Conservation (phyloP, 2,797 vertebrate genomes). For the Gymnothorax javanicus region DNA sequence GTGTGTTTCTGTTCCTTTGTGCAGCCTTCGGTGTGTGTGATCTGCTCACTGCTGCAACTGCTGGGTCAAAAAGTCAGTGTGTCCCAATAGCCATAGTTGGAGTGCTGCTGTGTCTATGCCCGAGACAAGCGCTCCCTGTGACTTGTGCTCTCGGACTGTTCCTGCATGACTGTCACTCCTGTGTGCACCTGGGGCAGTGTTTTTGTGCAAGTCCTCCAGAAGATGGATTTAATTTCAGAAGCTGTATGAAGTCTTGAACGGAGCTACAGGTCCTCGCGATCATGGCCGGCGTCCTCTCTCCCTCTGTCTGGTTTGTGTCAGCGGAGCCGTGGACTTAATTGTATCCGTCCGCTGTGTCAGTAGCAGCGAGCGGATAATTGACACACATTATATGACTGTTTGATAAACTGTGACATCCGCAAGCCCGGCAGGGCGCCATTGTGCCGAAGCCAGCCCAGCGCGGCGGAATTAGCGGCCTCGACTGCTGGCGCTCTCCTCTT, state of each 20-base stretch:
- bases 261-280: not conserved
- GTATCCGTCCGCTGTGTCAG: not conserved
- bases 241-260: not conserved
- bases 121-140: not conserved
- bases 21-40: conserved; percentile 39
- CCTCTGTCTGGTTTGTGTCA: not conserved
- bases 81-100: not conserved
- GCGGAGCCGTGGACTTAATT: not conserved
- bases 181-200: conserved; percentile 37
- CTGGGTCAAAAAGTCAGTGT: not conserved
- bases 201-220: not conserved
- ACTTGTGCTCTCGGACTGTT: not conserved
- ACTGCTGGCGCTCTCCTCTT: conserved; percentile 46
- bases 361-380: not conserved
- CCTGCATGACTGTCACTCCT: conserved; percentile 34
- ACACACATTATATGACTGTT: conserved; percentile 41
- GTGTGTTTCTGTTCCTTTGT: conserved; percentile 11
- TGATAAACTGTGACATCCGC: conserved; percentile 20
- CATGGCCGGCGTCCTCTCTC: not conserved
- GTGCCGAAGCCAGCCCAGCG: conserved; percentile 54
- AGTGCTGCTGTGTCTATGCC: not conserved
- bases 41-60: conserved; percentile 33
- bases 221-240: not conserved
- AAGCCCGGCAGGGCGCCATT: conserved; percentile 29
- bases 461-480: conserved; percentile 32